phyloP scores from a whole-genome alignment of 2,888 invertebrate genomes.

The Cremastinae sp. region DNA sequence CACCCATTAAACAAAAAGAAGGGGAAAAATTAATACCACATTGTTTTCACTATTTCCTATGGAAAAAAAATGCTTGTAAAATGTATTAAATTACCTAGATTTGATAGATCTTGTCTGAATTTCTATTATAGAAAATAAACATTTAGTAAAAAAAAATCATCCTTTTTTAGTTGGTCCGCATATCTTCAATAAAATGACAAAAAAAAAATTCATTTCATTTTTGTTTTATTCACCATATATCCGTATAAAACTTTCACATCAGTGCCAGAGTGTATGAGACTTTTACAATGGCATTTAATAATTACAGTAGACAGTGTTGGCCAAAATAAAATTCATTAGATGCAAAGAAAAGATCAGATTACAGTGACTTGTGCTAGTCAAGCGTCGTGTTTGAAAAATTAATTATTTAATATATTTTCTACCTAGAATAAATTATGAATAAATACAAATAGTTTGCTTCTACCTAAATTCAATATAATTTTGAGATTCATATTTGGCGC shows the following conservation, averaged over 20 bases:
- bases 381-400: constrained; percentile 59
- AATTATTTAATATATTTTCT: constrained; percentile 67
- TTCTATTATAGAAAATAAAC: constrained; percentile 61
- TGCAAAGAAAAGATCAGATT: constrained; percentile 52
- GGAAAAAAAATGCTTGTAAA: constrained; percentile 63
- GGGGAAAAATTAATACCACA: constrained; percentile 58
- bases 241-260: constrained; percentile 73
- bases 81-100: constrained; percentile 62
- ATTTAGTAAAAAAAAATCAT: constrained; percentile 56
- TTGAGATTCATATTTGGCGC: constrained; percentile 70
- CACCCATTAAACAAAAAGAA: constrained; percentile 50
- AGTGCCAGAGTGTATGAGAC: constrained; percentile 66
- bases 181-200: not conserved
- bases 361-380: constrained; percentile 44
- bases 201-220: constrained; percentile 16
- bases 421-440: constrained; percentile 80
- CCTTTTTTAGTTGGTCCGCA: not conserved
- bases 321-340: constrained; percentile 59
- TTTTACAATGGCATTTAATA: constrained; percentile 62
- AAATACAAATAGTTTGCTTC: constrained; percentile 79
- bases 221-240: constrained; percentile 74
- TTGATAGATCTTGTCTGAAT: constrained; percentile 61
- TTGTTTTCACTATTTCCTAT: constrained; percentile 66
- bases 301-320: constrained; percentile 55
- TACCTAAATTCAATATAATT: constrained; percentile 79